Evolutionary conservation across 2,888 invertebrate genomes (phyloP).

Genomic region (Hedya salicella): DNA sequence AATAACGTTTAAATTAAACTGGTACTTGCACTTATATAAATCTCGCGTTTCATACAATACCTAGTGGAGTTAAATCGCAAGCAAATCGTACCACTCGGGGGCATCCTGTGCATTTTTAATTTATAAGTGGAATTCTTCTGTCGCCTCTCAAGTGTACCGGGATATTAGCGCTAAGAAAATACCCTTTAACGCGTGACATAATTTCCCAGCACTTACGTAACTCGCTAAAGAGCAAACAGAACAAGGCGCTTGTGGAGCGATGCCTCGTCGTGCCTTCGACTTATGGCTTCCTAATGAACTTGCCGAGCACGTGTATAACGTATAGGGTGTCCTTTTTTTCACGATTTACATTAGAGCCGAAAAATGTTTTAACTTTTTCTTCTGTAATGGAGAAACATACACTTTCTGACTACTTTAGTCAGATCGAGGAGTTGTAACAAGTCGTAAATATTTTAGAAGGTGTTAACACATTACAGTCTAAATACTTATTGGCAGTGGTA

Average conservation of each 20-base stretch:
- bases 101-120: slow-evolving; percentile 19
- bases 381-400: neutral
- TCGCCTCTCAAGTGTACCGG: slow-evolving; percentile 37
- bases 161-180: slow-evolving; percentile 42
- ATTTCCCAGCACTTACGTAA: slow-evolving; percentile 52
- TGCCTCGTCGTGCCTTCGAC: slow-evolving; percentile 64
- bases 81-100: slow-evolving; percentile 18
- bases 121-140: slow-evolving; percentile 10
- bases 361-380: neutral
- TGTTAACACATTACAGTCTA: neutral
- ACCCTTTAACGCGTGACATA: slow-evolving; percentile 47
- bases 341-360: neutral
- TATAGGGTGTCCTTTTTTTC: slow-evolving; percentile 22
- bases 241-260: slow-evolving; percentile 59
- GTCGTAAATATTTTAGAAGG: neutral
- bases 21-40: slow-evolving; percentile 28
- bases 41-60: slow-evolving; percentile 19
- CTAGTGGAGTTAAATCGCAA: neutral
- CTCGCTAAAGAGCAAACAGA: slow-evolving; percentile 60
- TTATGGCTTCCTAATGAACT: slow-evolving; percentile 80
- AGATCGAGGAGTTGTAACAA: no score
- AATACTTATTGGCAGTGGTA: no score
- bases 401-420: no score
- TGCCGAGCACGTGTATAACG: slow-evolving; percentile 56
- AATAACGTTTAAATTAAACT: slow-evolving; percentile 32